Percentiles rank a stretch among this genome's conserved stretches.
Evolutionary conservation across 2,888 invertebrate species (phyloP).

Genomic region (Himalopsyche anomala): DNA sequence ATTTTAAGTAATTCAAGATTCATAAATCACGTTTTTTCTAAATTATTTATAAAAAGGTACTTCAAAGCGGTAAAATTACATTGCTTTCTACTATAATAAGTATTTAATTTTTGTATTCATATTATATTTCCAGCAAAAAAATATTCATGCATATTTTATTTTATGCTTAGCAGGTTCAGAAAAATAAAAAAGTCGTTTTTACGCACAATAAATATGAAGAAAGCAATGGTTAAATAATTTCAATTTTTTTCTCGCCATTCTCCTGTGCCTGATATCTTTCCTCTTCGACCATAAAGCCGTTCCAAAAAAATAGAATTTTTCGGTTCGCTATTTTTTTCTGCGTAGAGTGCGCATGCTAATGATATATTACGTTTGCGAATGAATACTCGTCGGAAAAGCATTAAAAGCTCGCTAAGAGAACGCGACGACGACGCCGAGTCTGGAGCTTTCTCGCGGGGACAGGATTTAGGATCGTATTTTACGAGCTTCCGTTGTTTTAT

Average conservation of each 20-base stretch:
- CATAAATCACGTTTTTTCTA: too few species aligned
- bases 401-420: slow-evolving; percentile 53
- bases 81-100: too few species aligned
- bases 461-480: slow-evolving; percentile 62
- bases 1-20: too few species aligned
- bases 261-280: slow-evolving; percentile 33
- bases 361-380: slow-evolving; percentile 64
- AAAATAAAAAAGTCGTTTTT: slow-evolving; percentile 20
- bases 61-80: too few species aligned
- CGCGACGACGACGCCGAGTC: slow-evolving; percentile 48
- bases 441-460: slow-evolving; percentile 42
- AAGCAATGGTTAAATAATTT: slow-evolving; percentile 26
- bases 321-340: slow-evolving; percentile 47
- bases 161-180: neutral
- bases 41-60: too few species aligned
- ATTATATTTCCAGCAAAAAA: too few species aligned
- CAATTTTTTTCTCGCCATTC: slow-evolving; percentile 4
- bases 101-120: too few species aligned
- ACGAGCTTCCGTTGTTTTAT: slow-evolving; percentile 65
- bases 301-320: slow-evolving; percentile 25
- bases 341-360: slow-evolving; percentile 60
- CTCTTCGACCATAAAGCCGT: slow-evolving; percentile 34
- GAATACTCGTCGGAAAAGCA: slow-evolving; percentile 61
- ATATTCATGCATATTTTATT: too few species aligned
- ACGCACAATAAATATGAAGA: slow-evolving; percentile 30